phyloP scores from a whole-genome alignment of 2,113 vertebrate genomes.

The Tupaia chinensis region DNA sequence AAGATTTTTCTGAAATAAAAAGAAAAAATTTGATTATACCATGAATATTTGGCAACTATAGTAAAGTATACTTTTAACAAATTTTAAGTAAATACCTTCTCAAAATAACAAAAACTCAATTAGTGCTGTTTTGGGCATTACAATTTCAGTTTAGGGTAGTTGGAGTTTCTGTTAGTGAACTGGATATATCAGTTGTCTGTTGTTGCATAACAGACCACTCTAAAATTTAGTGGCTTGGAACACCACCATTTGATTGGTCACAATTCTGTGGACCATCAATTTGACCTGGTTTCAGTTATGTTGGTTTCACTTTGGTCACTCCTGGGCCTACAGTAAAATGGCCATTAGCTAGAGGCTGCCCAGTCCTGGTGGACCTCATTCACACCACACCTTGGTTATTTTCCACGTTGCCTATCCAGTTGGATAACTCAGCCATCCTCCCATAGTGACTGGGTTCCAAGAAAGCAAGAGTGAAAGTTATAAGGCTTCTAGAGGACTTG shows the following conservation, averaged over 20 bases:
- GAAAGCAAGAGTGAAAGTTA: background rate
- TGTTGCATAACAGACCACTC: background rate
- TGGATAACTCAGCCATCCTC: background rate
- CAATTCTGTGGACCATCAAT: background rate
- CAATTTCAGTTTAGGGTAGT: background rate
- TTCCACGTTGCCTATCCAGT: background rate
- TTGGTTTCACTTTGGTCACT: background rate
- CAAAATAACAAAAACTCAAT: background rate
- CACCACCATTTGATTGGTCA: background rate
- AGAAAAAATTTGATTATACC: background rate
- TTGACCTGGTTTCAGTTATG: background rate
- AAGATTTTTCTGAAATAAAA: conserved; percentile 45
- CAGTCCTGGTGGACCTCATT: background rate
- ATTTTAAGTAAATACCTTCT: conserved; percentile 19
- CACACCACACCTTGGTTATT: background rate
- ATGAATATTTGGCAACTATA: background rate
- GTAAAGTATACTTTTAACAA: conserved; percentile 36
- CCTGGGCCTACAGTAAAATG: background rate
- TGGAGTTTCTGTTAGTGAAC: background rate
- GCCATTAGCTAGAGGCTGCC: background rate
- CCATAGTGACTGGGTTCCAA: background rate
- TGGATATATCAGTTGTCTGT: background rate
- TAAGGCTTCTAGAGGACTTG: background rate
- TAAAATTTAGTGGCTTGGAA: conserved; percentile 23
- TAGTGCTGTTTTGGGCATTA: background rate